Evolutionary conservation across 2,888 invertebrate species (phyloP).

Genomic region (Cryptus viduatorius): DNA sequence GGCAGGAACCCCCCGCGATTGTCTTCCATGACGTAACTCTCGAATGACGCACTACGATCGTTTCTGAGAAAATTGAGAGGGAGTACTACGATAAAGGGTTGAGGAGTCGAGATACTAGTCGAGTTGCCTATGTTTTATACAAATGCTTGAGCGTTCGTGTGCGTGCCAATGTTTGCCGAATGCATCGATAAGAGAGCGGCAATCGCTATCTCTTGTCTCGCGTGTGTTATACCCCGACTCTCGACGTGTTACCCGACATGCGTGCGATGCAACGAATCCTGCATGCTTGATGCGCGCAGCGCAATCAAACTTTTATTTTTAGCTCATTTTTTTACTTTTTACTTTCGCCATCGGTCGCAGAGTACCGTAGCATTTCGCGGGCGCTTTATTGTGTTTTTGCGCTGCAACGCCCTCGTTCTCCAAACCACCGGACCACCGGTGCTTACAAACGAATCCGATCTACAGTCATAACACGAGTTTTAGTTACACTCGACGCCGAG

Average conservation of each 20-base stretch:
- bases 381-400: slow-evolving; percentile 19
- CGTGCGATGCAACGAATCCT: slow-evolving; percentile 15
- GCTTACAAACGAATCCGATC: slow-evolving; percentile 44
- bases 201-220: slow-evolving; percentile 71
- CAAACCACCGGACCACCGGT: slow-evolving; percentile 33
- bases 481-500: slow-evolving; percentile 47
- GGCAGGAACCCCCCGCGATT: slow-evolving; percentile 32
- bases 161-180: slow-evolving; percentile 60
- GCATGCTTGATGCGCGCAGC: neutral
- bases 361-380: slow-evolving; percentile 18
- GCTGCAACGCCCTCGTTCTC: slow-evolving; percentile 29
- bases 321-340: neutral
- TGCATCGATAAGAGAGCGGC: slow-evolving; percentile 63
- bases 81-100: slow-evolving; percentile 52
- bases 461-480: slow-evolving; percentile 64
- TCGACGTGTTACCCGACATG: slow-evolving; percentile 10
- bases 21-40: slow-evolving; percentile 6
- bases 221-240: slow-evolving; percentile 24
- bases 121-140: slow-evolving; percentile 14
- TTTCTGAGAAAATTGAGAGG: slow-evolving; percentile 48
- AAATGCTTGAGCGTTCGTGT: slow-evolving; percentile 1
- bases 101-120: slow-evolving; percentile 37
- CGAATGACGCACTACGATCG: slow-evolving; percentile 48
- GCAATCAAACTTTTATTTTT: slow-evolving; percentile 1
- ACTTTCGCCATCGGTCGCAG: slow-evolving; percentile 1